phyloP scores from a whole-genome alignment of 2,888 invertebrate species.

The Drosophila fulvimacula region DNA sequence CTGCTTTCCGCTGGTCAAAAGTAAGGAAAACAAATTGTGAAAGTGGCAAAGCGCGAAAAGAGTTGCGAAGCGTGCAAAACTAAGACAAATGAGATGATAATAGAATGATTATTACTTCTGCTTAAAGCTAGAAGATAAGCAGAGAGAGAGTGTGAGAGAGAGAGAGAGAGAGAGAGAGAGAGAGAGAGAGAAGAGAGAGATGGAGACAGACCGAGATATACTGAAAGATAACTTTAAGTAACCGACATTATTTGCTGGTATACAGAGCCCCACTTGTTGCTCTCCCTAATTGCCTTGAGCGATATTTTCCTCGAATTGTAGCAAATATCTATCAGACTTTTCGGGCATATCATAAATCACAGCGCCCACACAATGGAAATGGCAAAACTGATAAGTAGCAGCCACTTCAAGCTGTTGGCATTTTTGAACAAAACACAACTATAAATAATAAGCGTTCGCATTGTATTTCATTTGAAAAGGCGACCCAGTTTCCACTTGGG shows the following conservation, averaged over 20 bases:
- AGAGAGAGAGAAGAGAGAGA: conserved; percentile 26
- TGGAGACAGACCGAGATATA: conserved; percentile 11
- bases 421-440: conserved; percentile 52
- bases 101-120: conserved; percentile 63
- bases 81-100: conserved; percentile 74
- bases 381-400: conserved; percentile 55
- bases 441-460: conserved; percentile 68
- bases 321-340: too few species aligned
- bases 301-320: not conserved
- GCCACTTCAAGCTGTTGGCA: conserved; percentile 32
- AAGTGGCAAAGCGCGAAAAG: conserved; percentile 71
- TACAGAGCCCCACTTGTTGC: conserved; percentile 33
- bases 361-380: conserved; percentile 22
- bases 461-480: conserved; percentile 71
- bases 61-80: conserved; percentile 61
- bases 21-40: conserved; percentile 73
- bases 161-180: conserved; percentile 21
- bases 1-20: conserved; percentile 53
- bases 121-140: conserved; percentile 27
- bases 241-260: conserved; percentile 15
- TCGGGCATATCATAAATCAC: conserved; percentile 36
- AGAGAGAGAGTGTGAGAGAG: conserved; percentile 16
- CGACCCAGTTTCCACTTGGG: conserved; percentile 44
- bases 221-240: not conserved
- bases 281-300: conserved; percentile 24